phyloP scores from a whole-genome alignment of 2,888 invertebrate genomes.

The Hydropsyche betteni region DNA sequence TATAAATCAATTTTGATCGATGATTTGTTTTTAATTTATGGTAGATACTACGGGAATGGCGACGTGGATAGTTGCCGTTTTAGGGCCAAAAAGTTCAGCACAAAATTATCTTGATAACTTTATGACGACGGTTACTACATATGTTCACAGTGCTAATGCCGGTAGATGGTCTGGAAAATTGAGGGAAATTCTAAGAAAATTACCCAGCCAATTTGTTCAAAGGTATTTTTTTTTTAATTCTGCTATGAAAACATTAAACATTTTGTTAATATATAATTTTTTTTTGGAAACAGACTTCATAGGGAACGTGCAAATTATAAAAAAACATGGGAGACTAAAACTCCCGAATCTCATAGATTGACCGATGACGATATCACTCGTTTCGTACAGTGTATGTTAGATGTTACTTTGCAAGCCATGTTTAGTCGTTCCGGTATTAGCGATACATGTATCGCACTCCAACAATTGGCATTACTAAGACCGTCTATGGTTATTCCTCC shows the following conservation, averaged over 20 bases:
- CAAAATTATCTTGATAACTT: slow-evolving; percentile 81
- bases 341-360: slow-evolving; percentile 75
- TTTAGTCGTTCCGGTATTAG: slow-evolving; percentile 75
- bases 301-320: slow-evolving; percentile 72
- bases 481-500: slow-evolving; percentile 86
- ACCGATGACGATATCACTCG: slow-evolving; percentile 82
- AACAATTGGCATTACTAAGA: slow-evolving; percentile 79
- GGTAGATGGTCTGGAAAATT: slow-evolving; percentile 82
- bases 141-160: slow-evolving; percentile 87
- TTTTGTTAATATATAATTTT: not conserved
- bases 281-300: slow-evolving; percentile 60
- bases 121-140: slow-evolving; percentile 84
- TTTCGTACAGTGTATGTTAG: slow-evolving; percentile 81
- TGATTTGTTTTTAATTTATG: slow-evolving; percentile 31
- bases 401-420: slow-evolving; percentile 79
- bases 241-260: not conserved
- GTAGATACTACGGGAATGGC: slow-evolving; percentile 63
- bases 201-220: slow-evolving; percentile 72
- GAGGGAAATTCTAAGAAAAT: slow-evolving; percentile 72
- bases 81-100: slow-evolving; percentile 74
- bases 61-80: slow-evolving; percentile 69
- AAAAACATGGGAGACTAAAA: slow-evolving; percentile 74
- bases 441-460: slow-evolving; percentile 74
- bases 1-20: slow-evolving; percentile 36
- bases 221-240: slow-evolving; percentile 58